phyloP scores from a whole-genome alignment of 2,888 invertebrate species.

The Morpho helenor region DNA sequence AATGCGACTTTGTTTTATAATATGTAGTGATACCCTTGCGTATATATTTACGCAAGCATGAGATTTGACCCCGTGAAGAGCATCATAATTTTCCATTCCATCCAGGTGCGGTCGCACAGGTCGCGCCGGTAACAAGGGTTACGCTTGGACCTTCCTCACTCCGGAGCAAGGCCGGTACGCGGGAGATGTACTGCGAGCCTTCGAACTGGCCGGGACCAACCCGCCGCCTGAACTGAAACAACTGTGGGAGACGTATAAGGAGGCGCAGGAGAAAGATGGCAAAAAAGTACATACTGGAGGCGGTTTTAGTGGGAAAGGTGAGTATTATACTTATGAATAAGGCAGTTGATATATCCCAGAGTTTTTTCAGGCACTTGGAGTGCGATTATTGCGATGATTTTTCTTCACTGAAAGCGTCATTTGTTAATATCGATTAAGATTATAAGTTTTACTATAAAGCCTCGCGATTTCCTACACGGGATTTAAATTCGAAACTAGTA shows the following conservation, averaged over 20 bases:
- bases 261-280: conserved; percentile 93
- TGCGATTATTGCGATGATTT: too few species aligned
- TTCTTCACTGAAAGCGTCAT: too few species aligned
- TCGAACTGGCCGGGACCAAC: conserved; percentile 89
- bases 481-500: too few species aligned
- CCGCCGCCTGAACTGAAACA: conserved; percentile 88
- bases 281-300: conserved; percentile 95
- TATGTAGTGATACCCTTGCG: too few species aligned
- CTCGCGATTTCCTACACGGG: too few species aligned
- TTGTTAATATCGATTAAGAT: too few species aligned
- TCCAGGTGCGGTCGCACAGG: conserved; percentile 93
- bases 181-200: conserved; percentile 94
- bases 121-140: conserved; percentile 96
- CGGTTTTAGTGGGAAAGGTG: conserved; percentile 94
- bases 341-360: too few species aligned
- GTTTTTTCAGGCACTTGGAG: too few species aligned
- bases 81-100: not conserved
- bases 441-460: too few species aligned
- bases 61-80: too few species aligned
- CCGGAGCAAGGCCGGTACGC: conserved; percentile 96
- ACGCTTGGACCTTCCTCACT: conserved; percentile 97
- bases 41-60: too few species aligned
- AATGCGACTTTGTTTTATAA: too few species aligned
- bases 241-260: conserved; percentile 94
- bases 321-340: conserved; percentile 1